phyloP scores from a whole-genome alignment of 2,113 vertebrate species.

The Henicopernis longicauda region DNA sequence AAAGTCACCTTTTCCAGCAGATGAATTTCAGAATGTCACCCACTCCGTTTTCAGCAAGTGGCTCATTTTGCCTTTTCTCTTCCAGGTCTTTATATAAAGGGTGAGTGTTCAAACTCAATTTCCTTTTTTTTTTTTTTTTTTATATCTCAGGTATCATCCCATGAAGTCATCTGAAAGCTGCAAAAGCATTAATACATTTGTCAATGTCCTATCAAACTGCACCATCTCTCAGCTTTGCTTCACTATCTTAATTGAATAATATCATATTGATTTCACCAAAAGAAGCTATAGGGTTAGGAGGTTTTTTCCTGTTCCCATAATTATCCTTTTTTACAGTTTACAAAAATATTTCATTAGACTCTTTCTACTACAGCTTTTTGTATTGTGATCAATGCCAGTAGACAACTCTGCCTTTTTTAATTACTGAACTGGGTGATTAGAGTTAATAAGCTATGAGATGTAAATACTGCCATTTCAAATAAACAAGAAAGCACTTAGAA shows the following conservation, averaged over 20 bases:
- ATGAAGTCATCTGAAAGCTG: background rate
- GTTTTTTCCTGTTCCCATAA: background rate
- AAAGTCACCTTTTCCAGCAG: background rate
- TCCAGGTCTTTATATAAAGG: background rate
- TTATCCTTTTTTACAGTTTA: background rate
- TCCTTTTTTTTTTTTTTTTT: no score
- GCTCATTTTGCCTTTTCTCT: background rate
- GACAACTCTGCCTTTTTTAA: slow-evolving; percentile 53
- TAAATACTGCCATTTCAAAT: slow-evolving; percentile 61
- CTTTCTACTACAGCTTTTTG: slow-evolving; percentile 6
- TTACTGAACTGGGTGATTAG: slow-evolving; percentile 57
- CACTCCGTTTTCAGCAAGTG: background rate
- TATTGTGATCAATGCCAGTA: slow-evolving; percentile 63
- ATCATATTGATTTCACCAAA: background rate
- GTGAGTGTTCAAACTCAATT: background rate
- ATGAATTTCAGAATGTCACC: background rate
- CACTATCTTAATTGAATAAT: background rate
- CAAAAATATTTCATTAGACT: slow-evolving; percentile 25
- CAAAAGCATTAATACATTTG: background rate
- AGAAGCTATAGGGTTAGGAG: background rate
- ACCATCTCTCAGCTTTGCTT: background rate
- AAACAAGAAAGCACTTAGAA: slow-evolving; percentile 37
- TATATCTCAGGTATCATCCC: background rate
- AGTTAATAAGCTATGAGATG: slow-evolving; percentile 58
- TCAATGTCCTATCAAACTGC: background rate